Evolutionary conservation across 2,113 vertebrate genomes (phyloP).

Genomic region (Syrmaticus mikado): DNA sequence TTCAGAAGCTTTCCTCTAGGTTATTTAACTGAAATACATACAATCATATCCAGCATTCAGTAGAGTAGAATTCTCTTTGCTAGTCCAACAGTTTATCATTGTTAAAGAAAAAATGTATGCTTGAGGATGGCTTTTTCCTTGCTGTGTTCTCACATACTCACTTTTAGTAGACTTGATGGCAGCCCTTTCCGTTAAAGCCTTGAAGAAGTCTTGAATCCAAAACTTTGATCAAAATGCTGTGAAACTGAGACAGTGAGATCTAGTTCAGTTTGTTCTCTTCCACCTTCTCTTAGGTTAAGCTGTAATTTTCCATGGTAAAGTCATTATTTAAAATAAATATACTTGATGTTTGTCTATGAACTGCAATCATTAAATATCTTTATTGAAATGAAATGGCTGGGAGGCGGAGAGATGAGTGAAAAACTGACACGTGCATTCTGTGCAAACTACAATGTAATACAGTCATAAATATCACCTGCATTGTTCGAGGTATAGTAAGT

Average conservation of each 20-base stretch:
- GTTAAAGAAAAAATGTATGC: background rate
- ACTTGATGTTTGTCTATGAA: background rate
- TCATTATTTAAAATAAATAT: rapidly evolving
- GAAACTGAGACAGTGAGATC: background rate
- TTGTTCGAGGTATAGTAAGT: background rate
- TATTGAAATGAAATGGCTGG: background rate
- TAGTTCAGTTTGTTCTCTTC: background rate
- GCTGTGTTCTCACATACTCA: background rate
- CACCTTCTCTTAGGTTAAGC: background rate
- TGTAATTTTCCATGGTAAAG: background rate
- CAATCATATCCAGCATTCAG: rapidly evolving
- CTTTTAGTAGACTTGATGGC: background rate
- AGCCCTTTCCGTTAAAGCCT: background rate
- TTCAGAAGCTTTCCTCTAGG: background rate
- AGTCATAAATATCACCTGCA: background rate
- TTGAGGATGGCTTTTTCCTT: background rate
- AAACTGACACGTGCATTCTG: background rate
- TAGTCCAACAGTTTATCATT: background rate
- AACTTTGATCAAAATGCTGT: background rate
- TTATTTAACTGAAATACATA: background rate
- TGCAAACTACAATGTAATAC: background rate
- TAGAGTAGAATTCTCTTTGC: background rate
- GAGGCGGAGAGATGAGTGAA: background rate
- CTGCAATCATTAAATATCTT: background rate
- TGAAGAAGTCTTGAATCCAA: background rate